Percentiles rank a stretch among this genome's conserved stretches.
Evolutionary conservation across 2,888 invertebrate species (phyloP).

Genomic region (Rotaria sp.): DNA sequence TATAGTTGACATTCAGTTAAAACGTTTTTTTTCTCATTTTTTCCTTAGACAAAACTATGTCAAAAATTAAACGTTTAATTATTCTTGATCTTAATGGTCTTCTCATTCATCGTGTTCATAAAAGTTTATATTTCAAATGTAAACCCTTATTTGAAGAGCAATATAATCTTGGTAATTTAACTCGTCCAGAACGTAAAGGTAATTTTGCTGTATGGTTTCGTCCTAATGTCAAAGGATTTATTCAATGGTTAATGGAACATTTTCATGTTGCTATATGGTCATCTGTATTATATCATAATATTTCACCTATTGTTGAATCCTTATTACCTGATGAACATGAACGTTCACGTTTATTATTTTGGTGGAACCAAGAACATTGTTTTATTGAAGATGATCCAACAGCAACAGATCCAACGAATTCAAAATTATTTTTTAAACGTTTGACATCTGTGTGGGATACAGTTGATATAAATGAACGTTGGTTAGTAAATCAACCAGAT

Average conservation of each 20-base stretch:
- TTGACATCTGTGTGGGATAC: not conserved
- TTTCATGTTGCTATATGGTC: slow-evolving; percentile 23
- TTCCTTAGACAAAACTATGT: not conserved
- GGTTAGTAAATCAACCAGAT: not conserved
- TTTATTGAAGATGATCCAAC: not conserved
- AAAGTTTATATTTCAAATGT: not conserved
- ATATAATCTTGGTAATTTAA: not conserved
- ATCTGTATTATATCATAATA: not conserved
- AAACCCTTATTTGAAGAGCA: not conserved
- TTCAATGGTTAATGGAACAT: not conserved
- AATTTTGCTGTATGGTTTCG: slow-evolving; percentile 24
- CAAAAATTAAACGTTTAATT: not conserved
- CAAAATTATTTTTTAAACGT: not conserved
- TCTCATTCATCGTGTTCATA: slow-evolving; percentile 6
- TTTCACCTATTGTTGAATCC: not conserved
- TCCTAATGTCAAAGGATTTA: not conserved
- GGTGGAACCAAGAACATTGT: not conserved
- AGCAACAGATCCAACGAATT: not conserved
- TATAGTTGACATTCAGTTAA: no score
- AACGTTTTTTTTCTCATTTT: no score
- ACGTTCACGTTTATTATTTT: not conserved
- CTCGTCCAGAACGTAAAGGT: not conserved
- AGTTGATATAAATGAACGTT: not conserved
- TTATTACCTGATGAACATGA: slow-evolving; percentile 3
- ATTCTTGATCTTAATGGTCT: slow-evolving; percentile 17